These are phyloP conservation scores for Pocillopora verrucosa DNA, from an alignment of 64 coral and sea anemone genomes.

Conservation along the genomic window DNA sequence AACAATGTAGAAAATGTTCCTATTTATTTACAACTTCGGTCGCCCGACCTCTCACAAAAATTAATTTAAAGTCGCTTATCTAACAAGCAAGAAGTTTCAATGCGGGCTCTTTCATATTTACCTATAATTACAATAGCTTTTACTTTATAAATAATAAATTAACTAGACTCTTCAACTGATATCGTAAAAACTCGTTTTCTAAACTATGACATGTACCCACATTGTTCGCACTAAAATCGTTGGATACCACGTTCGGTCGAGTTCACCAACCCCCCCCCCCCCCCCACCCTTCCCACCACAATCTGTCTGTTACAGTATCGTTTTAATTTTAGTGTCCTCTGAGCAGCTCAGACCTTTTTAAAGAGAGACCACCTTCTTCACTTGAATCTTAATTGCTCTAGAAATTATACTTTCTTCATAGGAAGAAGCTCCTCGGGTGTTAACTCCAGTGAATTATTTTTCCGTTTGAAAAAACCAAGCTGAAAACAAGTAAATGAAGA, in stretches of 20 bases:
- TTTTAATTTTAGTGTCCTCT: too few relatives aligned
- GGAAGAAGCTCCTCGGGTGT: neutral
- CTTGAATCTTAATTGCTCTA: neutral
- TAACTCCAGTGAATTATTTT: neutral
- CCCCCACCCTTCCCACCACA: too few relatives aligned
- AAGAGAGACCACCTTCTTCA: neutral
- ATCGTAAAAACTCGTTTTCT: too few relatives aligned
- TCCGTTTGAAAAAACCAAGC: slow-evolving; percentile 20
- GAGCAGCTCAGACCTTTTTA: neutral
- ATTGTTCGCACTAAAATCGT: too few relatives aligned
- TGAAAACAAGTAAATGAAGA: neutral
- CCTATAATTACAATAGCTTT: too few relatives aligned
- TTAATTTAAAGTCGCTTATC: neutral
- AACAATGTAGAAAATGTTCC: neutral
- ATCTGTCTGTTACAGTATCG: too few relatives aligned
- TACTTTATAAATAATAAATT: too few relatives aligned
- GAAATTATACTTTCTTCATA: slow-evolving; percentile 11
- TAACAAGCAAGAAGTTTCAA: neutral
- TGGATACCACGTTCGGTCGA: too few relatives aligned
- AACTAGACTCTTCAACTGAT: too few relatives aligned
- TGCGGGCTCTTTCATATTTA: too few relatives aligned
- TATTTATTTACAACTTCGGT: neutral
- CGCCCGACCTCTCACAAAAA: neutral
- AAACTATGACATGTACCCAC: too few relatives aligned
- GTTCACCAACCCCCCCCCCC: too few relatives aligned